Conservation (phyloP, 2,113 vertebrate genomes). For the Eonycteris spelaea region DNA sequence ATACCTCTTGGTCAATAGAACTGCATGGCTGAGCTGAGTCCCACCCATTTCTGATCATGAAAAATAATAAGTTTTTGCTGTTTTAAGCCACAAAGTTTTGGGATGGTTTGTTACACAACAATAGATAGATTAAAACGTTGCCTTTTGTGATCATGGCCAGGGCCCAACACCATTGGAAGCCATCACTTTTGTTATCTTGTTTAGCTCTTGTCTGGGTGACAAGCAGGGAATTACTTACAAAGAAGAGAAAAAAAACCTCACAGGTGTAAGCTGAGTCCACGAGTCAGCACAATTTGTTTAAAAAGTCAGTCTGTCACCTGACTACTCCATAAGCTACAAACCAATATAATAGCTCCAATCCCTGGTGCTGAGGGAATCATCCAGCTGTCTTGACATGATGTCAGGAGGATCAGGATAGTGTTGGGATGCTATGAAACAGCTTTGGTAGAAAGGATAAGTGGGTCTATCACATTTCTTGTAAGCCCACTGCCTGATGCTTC, state of each 20-base stretch:
- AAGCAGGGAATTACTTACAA: neutral
- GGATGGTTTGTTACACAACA: neutral
- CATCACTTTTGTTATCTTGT: neutral
- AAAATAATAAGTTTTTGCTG: neutral
- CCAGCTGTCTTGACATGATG: neutral
- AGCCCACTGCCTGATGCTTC: neutral
- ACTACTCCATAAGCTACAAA: fast-evolving
- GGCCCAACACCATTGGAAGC: no score
- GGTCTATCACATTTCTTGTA: neutral
- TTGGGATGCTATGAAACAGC: neutral
- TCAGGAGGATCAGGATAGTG: neutral
- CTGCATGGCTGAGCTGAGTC: neutral
- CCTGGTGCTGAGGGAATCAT: fast-evolving
- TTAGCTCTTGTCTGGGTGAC: neutral
- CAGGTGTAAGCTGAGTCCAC: neutral
- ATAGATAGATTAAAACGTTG: neutral
- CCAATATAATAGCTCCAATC: fast-evolving
- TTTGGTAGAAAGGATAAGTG: neutral
- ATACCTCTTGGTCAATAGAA: neutral
- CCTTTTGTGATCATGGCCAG: neutral
- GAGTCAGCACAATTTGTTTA: neutral
- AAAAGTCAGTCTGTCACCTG: neutral
- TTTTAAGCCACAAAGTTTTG: neutral
- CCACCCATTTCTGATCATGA: neutral
- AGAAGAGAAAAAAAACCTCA: neutral